Evolutionary conservation across 2,888 invertebrate species (phyloP), one percentile per base, ranked within the genome.

Genomic region (Coenonympha glycerion): DNA sequence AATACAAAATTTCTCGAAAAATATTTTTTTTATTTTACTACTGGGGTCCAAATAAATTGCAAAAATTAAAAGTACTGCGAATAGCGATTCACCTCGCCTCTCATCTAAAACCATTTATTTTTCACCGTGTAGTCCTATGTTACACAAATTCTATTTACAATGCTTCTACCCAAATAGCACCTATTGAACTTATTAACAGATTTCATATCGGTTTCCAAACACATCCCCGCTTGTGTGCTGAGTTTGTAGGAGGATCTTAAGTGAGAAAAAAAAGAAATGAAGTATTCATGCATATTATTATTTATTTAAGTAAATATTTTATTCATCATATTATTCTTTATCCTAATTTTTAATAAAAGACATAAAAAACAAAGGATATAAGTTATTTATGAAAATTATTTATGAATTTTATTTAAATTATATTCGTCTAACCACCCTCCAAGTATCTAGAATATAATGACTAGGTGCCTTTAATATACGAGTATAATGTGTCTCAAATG

Each of bases 181-280:
- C 56, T 47, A 54, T 57, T 41, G 19, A 40, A 52, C 19, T 45
- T 37, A 18, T 45, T 47, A 26, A 56, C 49, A 45, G 47, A 64
- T 44, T 46, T 52, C 44, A 53, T 39, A 52, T 55, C 53, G 44
- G 22, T 44, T 53, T 52, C 34, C 9, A 47, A 45, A 56, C 60
- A 56, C 59, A 61, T 55, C 73, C 74, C 77, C 82, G 83, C 81
- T 69, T 59, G 81, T 84, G 86, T 85, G 81, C 82, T 79, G 81
- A 81, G 81, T 80, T 74, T 78, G 84, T 82, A 72, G 74, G 70
- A 68, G 74, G 84, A 81, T 79, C 78, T 76, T 79, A 81, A 84
- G 80, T 80, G 57, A 84, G 86, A 86, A 71, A 72, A 83, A 77
- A 84, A 85, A 83, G 71, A 62, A 77, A 76, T 56, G 68, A 75